Base-by-base conservation (phyloP, 2,113 vertebrate species). In the Ciconia maguari region DNA sequence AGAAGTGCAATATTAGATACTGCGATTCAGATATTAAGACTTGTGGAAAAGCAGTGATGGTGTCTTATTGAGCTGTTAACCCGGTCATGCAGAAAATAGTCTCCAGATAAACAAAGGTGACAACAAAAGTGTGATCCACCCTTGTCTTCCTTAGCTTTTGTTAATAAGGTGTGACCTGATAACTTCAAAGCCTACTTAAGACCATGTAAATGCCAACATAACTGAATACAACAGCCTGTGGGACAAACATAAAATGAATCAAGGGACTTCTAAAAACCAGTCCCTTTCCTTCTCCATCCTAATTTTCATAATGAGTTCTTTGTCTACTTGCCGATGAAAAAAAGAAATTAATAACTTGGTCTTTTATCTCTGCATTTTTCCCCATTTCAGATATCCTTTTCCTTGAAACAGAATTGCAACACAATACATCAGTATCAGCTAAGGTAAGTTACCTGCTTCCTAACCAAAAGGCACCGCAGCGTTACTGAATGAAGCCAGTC, bases 141-240 rank as follows among this genome's bases (percentile, higher is more conserved):
- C 89, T 87, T 74, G 64, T 74, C 87, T 72, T 78, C 89, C 58
- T 80, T 52, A 22, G 83, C 75, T 90, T 89, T 77, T 89, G 79
- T 83, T 96, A 96, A 88, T 71, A 84, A 93, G 29, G 90, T 92
- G 92, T 83, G 91, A 96, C 86, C 83, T 85, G 87, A 44, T 74
- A 88, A 85, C 78, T 96, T 96, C 84, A 92, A 96, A 96, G 95
- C 71, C 54, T 51, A 62, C 62, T 66, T 61, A 66, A 92, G 83
- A 60, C 55, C 29, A 36, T 34, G 83, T 90, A 96, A 90, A 96
- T 66, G 61, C 84, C 76, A 90, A 89, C 36, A n/a, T 12, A 76
- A 57, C 83, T 60, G 83, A 91, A 82, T 27, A 79, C 60, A 81
- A 72, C 49, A 61, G 44, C 19, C 72, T 60, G 74, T 17, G 55